Evolutionary conservation across 2,888 invertebrate genomes (phyloP), one percentile per base, ranked within the genome.

Genomic region (Carpatolechia fugitivella): DNA sequence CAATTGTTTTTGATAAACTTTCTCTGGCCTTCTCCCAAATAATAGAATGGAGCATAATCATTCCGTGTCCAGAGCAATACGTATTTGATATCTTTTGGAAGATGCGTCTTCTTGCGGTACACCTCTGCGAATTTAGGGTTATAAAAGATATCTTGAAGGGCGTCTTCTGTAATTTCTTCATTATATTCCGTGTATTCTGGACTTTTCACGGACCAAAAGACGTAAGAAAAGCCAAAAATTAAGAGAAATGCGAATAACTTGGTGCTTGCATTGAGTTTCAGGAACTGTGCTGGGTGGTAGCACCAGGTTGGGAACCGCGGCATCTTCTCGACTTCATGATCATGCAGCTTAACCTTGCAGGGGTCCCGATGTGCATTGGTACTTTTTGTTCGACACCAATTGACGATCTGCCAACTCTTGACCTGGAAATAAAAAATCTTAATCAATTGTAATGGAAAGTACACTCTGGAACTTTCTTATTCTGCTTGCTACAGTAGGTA

Each of bases 1-100:
- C 89, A 89, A 56, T 85, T 83, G n/a, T 80, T 74, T 3, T 72
- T 63, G 4, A 87, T 66, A 57, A 89, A 89, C 1, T 64, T 71
- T 54, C 68, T 65, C 54, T 85, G 85, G 0, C 86, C 88, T 0
- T 70, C 18, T 0, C 74, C 76, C 2, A 85, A 66, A 36, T 61
- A 75, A 52, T 75, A 72, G 10, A 87, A 76, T 0, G 88, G 88
- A 5, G 78, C 76, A 35, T 62, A 78, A 24, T 77, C 74, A 3
- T 58, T 50, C 0, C 47, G 57, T 0, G 83, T 83, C 89, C 89
- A 89, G 0, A 86, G 64, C 0, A 89, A 63, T 5, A 89, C 76
- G 35, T 81, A 85, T 59, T 84, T 87, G 1, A 78, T 62, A n/a
- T 69, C 70, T 59, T 75, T 64, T 1, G 66, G 62, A 18, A 73